Percentiles rank a stretch among this genome's conserved stretches.
Conservation (phyloP, 2,888 invertebrate genomes). For the Dolichomitus sp. region DNA sequence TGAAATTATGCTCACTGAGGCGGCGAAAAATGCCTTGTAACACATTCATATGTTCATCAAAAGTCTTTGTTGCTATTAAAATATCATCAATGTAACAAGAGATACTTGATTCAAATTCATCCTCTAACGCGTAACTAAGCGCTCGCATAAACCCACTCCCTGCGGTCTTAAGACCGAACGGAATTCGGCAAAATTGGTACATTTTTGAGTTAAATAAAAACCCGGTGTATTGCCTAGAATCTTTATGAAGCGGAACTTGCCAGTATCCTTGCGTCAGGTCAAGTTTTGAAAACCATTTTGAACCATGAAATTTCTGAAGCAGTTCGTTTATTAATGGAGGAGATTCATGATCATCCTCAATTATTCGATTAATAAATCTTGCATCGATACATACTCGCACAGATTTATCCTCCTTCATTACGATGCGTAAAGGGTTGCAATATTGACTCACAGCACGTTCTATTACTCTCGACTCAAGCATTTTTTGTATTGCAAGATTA, state of each 20-base stretch:
- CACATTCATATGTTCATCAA: slow-evolving; percentile 69
- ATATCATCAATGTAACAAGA: slow-evolving; percentile 77
- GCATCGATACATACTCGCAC: slow-evolving; percentile 77
- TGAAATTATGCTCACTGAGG: slow-evolving; percentile 67
- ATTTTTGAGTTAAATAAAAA: slow-evolving; percentile 64
- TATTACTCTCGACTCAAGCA: slow-evolving; percentile 73
- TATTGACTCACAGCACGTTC: slow-evolving; percentile 10
- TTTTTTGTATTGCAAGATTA: slow-evolving; percentile 61
- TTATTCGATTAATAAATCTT: slow-evolving; percentile 71
- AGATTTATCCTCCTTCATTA: slow-evolving; percentile 74
- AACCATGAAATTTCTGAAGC: slow-evolving; percentile 67
- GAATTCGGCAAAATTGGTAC: slow-evolving; percentile 73
- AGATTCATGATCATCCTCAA: slow-evolving; percentile 72
- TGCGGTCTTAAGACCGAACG: slow-evolving; percentile 73
- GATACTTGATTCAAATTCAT: slow-evolving; percentile 69
- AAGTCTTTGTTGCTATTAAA: slow-evolving; percentile 69
- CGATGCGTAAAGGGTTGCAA: slow-evolving; percentile 74
- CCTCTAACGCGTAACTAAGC: slow-evolving; percentile 67
- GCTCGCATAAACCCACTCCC: slow-evolving; percentile 55
- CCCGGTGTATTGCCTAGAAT: slow-evolving; percentile 62
- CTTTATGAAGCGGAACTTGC: slow-evolving; percentile 66
- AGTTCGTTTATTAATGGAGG: slow-evolving; percentile 63
- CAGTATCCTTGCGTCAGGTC: slow-evolving; percentile 71
- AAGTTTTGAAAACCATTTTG: slow-evolving; percentile 59
- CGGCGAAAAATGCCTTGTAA: slow-evolving; percentile 65